Evolutionary conservation across 2,113 vertebrate species (phyloP).

Genomic region (Brachionichthys hirsutus): DNA sequence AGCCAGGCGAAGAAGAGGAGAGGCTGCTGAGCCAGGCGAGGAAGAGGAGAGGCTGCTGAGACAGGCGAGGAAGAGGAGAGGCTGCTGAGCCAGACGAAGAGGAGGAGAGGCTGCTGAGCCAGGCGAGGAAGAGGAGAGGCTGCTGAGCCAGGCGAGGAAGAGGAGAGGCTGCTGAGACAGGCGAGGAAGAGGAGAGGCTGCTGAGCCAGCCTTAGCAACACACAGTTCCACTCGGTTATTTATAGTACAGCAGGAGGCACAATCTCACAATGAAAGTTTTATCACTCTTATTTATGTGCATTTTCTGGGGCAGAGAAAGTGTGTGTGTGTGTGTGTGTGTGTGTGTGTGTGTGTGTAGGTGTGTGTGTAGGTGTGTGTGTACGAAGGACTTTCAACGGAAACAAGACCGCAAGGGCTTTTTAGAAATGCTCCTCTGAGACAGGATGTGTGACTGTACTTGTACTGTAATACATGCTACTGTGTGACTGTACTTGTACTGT

Average conservation of each 20-base stretch:
- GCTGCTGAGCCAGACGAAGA: constrained; percentile 65
- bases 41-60: constrained; percentile 48
- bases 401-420: no score
- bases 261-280: constrained; percentile 56
- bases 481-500: no score
- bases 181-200: constrained; percentile 61
- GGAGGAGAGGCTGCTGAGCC: no score
- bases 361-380: no score
- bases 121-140: constrained; percentile 59
- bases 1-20: constrained; percentile 63
- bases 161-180: constrained; percentile 67
- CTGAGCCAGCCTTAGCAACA: constrained; percentile 81
- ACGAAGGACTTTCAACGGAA: no score
- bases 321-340: constrained; percentile 7
- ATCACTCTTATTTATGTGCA: constrained; percentile 50
- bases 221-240: constrained; percentile 77
- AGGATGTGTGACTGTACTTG: no score
- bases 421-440: no score
- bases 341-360: not conserved
- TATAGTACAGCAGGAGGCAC: constrained; percentile 75
- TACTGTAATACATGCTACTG: no score
- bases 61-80: constrained; percentile 59
- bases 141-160: constrained; percentile 57
- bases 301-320: constrained; percentile 54
- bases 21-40: constrained; percentile 64